Conservation (phyloP, 2,888 invertebrate species). For the Rotaria magnacalcarata region DNA sequence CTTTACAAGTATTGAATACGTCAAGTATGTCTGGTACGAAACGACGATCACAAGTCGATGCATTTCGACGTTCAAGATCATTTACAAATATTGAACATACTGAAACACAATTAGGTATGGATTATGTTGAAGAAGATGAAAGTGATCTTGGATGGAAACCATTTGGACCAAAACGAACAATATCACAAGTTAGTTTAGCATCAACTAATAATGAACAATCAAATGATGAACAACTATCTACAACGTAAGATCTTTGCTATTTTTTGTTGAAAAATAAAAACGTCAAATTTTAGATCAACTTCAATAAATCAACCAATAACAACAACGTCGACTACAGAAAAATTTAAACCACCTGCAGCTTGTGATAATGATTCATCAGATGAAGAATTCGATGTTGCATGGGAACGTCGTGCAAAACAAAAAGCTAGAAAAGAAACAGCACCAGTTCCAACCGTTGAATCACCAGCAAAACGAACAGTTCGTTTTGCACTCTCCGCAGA, state of each 20-base stretch:
- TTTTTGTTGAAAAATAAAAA: neutral
- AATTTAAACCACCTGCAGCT: neutral
- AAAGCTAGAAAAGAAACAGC: slow-evolving; percentile 5
- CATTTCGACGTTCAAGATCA: slow-evolving; percentile 7
- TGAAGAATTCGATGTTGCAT: slow-evolving; percentile 7
- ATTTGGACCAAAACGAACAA: neutral
- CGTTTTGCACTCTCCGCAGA: neutral
- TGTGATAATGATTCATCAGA: neutral
- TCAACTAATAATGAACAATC: neutral
- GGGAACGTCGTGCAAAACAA: neutral
- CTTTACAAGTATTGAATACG: neutral
- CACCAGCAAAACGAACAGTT: neutral
- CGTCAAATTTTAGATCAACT: neutral
- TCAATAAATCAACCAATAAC: neutral
- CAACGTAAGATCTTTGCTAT: neutral
- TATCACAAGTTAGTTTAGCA: neutral
- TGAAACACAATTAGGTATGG: slow-evolving; percentile 15
- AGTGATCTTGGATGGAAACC: neutral
- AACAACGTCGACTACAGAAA: neutral
- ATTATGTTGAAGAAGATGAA: slow-evolving; percentile 6
- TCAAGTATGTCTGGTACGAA: neutral
- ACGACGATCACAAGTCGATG: neutral
- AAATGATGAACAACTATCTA: neutral
- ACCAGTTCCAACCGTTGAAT: neutral
- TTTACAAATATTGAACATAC: slow-evolving; percentile 2